These are phyloP conservation scores for Coptodon bakossiorum DNA, from an alignment of 2,113 vertebrate genomes.

Conservation along the genomic window DNA sequence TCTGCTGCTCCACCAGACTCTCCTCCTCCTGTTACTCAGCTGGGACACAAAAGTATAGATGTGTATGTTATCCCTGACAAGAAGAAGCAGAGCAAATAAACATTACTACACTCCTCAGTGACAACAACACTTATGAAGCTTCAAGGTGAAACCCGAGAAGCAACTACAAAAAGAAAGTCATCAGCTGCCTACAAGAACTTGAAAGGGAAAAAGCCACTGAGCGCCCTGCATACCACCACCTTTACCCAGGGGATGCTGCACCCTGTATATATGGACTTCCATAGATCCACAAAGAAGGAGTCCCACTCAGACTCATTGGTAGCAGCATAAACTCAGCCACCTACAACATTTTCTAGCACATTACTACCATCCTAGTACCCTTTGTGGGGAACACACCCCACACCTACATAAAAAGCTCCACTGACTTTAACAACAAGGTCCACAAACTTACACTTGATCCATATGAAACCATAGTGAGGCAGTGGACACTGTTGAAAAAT, in stretches of 20 bases:
- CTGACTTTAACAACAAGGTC: neutral
- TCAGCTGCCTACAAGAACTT: neutral
- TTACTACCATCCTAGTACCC: neutral
- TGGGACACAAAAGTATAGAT: no score
- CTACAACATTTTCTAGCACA: neutral
- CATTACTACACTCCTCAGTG: neutral
- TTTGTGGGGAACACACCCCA: neutral
- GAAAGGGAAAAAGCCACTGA: neutral
- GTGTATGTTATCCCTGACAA: no score
- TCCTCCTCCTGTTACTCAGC: no score
- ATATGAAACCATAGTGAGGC: neutral
- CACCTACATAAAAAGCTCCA: neutral
- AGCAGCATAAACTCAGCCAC: neutral
- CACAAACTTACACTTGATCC: neutral
- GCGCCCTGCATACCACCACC: neutral
- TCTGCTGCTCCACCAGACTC: no score
- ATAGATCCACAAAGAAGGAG: fast-evolving
- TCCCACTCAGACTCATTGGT: neutral
- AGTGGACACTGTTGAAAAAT: neutral
- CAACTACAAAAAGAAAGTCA: neutral
- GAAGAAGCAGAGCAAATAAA: neutral
- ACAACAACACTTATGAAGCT: neutral
- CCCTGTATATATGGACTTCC: neutral
- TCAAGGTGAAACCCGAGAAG: neutral
- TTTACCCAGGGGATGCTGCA: fast-evolving